Evolutionary conservation across 1,140 invertebrate genomes (phyloP).

Genomic region (Drosophila nannoptera): DNA sequence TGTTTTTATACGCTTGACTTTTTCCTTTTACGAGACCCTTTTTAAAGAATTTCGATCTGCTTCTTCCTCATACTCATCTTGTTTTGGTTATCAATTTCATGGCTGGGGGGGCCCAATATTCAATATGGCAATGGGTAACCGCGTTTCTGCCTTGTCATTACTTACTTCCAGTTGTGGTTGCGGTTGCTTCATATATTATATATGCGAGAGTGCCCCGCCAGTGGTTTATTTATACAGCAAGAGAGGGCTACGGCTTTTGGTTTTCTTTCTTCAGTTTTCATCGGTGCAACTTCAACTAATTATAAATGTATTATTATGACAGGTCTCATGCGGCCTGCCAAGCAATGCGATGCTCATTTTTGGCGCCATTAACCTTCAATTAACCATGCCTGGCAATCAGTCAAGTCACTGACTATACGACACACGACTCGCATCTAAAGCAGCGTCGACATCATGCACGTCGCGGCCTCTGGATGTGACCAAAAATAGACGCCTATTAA

Average conservation of each 20-base stretch:
- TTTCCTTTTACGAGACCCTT: no score
- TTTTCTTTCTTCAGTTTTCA: conserved; percentile 17
- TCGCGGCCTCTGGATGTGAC: conserved; percentile 58
- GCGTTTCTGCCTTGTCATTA: conserved; percentile 38
- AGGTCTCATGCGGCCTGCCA: conserved; percentile 39
- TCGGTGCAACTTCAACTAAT: conserved; percentile 36
- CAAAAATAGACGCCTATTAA: conserved; percentile 66
- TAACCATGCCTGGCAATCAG: conserved; percentile 52
- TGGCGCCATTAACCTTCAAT: conserved; percentile 74
- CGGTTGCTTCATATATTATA: conserved; percentile 3
- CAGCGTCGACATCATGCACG: conserved; percentile 12
- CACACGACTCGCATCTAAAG: conserved; percentile 64
- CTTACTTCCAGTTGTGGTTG: conserved; percentile 20
- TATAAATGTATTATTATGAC: conserved; percentile 48
- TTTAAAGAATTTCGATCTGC: neutral
- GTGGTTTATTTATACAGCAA: neutral
- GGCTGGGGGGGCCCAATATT: conserved; percentile 32
- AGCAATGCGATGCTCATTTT: conserved; percentile 50
- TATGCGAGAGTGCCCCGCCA: neutral
- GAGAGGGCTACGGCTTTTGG: neutral
- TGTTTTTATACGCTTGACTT: no score
- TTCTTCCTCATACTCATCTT: conserved; percentile 5
- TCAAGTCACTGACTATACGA: conserved; percentile 50
- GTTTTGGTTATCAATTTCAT: conserved; percentile 46
- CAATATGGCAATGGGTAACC: conserved; percentile 44